Evolutionary conservation across 2,888 invertebrate species (phyloP).

Genomic region (Thereva nobilitata): DNA sequence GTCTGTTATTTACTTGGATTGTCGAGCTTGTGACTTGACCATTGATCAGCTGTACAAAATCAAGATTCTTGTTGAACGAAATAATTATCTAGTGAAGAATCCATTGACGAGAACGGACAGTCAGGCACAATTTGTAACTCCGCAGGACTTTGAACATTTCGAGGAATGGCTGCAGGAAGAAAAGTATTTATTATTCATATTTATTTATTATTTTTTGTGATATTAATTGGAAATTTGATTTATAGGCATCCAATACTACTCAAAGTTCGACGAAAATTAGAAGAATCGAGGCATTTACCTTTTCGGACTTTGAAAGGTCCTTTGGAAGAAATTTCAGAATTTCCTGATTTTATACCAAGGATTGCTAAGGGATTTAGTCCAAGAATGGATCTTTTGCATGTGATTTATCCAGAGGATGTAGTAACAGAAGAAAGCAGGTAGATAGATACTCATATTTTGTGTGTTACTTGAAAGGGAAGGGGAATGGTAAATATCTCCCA

Average conservation of each 20-base stretch:
- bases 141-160: not conserved
- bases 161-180: not conserved
- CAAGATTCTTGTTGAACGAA: not conserved
- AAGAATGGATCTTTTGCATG: conserved; percentile 6
- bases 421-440: not conserved
- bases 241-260: conserved; percentile 15
- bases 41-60: not conserved
- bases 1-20: not conserved
- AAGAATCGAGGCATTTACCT: not conserved
- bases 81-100: conserved; percentile 11
- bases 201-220: not conserved
- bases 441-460: no score
- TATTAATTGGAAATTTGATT: not conserved
- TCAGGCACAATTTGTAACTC: not conserved
- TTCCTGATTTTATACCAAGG: conserved; percentile 10
- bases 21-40: conserved; percentile 15
- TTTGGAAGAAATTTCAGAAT: not conserved
- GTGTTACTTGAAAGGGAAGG: no score
- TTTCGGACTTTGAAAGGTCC: not conserved
- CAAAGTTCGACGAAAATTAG: not conserved
- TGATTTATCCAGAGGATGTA: not conserved
- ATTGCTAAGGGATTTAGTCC: not conserved
- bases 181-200: conserved; percentile 6
- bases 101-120: not conserved
- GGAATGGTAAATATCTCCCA: no score